Evolutionary conservation across 2,888 invertebrate species (phyloP), one percentile per base, ranked within the genome.

Genomic region (Rhamphomyia laevipes): DNA sequence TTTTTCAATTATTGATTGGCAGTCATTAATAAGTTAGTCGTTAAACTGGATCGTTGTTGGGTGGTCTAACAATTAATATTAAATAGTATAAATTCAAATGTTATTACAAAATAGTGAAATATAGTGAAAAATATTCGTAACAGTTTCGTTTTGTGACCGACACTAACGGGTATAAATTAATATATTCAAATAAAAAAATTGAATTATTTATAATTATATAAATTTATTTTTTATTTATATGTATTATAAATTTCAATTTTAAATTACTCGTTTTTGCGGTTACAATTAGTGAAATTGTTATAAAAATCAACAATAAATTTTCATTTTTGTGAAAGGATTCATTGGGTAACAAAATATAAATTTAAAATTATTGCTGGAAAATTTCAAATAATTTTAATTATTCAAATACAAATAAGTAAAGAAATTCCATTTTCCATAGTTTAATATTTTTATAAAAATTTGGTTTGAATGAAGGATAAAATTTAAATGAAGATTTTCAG

Each of bases 91-190:
- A n/a, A n/a, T n/a, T n/a, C n/a, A n/a, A n/a, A n/a, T n/a, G n/a
- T n/a, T n/a, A n/a, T n/a, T n/a, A 13, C 17, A 5, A 37, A 23
- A 49, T 49, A 45, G 45, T 41, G 17, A 37, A 45, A 35, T 15
- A 31, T 9, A 31, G 17, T n/a, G 3, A 12, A 27, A 41, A 13
- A 23, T 18, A 33, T 45, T 46, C 47, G 53, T 62, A 60, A 63
- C 63, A 61, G 63, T 68, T 70, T 68, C 65, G 61, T 63, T 70
- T 70, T 70, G 70, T 70, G 70, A 70, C 70, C 70, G 70, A 70
- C 70, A 70, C 68, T 70, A 70, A 70, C 70, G 70, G 70, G 70
- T 70, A 70, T 60, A 59, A 57, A 50, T 37, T 42, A 45, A 30
- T 42, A 9, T 42, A 42, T 33, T 35, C 12, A 35, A 27, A 6